Evolutionary conservation across 2,888 invertebrate genomes (phyloP), one percentile per base, ranked within the genome.

Genomic region (Parnassius smintheus): DNA sequence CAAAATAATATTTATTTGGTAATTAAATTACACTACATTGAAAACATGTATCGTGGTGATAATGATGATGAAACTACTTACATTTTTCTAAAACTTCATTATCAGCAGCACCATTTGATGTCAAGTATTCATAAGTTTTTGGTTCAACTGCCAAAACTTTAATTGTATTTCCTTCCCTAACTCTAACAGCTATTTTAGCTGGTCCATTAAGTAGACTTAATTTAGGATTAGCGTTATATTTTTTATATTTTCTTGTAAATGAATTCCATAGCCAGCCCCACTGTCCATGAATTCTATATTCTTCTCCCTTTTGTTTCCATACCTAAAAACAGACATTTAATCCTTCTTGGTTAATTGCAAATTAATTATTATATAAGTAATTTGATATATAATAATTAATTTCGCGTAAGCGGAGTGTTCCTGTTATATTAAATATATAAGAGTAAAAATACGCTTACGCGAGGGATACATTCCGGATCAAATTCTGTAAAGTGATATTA

Each of bases 201-300:
- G 96, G 95, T 2, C 94, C 95, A 65, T 93, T 93, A 74, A 74
- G 85, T 45, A 92, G 76, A 60, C 72, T 76, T 18, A 75, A 71
- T 71, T 88, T 92, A 9, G 70, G 52, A 62, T 72, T 78, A 56
- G 72, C 62, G 74, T 75, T 72, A 66, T 80, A 75, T 65, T 88
- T 83, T 90, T 93, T 91, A 71, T 93, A 93, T 73, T 94, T 94
- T 66, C 96, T 92, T 62, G 95, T 94, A 3, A 94, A 88, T 0
- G 97, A 95, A 63, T 97, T 93, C 98, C 98, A 98, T 58, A 96
- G 87, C 99, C 99, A 99, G n/a, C 99, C 99, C 95, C 98, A 98
- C 73, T 97, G 96, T 0, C 99, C 99, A 77, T 98, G 98, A 52
- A 99, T 95, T 69, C 99, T 94, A 82, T 99, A 99, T 76, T 99